Base-by-base conservation (phyloP, 2,797 vertebrate species). In the Semaprochilodus insignis region DNA sequence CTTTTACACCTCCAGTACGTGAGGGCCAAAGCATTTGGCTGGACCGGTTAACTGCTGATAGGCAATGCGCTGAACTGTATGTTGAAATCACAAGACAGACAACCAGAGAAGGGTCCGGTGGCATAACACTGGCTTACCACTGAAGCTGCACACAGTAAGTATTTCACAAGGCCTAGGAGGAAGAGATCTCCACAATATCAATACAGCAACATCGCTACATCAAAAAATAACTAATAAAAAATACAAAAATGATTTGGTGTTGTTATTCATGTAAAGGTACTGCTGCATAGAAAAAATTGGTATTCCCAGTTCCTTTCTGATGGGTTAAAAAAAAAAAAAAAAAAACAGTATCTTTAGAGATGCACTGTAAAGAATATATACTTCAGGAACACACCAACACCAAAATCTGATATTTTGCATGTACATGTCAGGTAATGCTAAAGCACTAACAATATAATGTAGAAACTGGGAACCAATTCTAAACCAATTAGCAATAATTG, bases 1-100 rank as follows among this genome's bases (percentile, higher is more conserved):
- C 16, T 77, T 54, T 78, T 17, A 83, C 36, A 77, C 76, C 23
- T 74, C 25, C 52, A 74, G 8, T 27, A 15, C 23, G 1, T 57
- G 23, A 55, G 6, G 23, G 59, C 31, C 51, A 65, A 55, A 57
- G 52, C 2, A 5, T 23, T 25, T 23, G 17, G n/a, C 57, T 77
- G 27, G 23, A 36, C 14, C 10, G 21, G 25, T 60, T 75, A 75
- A 75, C 21, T 2, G 14, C 13, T 8, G 17, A 34, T 44, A 17
- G 4, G 14, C 13, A 57, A 63, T 21, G 17, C 44, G 21, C 21
- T 23, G 27, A 77, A 52, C n/a, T 19, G 44, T 15, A 19, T 31
- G 23, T 13, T 25, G 44, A 67, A 78, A 55, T 67, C 51, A 36
- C 63, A 14, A 78, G 17, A 31, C 31, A 31, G 31, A 67, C 25